Evolutionary conservation across 1,140 invertebrate species (phyloP).

Genomic region (Lutraria rhynchaena): DNA sequence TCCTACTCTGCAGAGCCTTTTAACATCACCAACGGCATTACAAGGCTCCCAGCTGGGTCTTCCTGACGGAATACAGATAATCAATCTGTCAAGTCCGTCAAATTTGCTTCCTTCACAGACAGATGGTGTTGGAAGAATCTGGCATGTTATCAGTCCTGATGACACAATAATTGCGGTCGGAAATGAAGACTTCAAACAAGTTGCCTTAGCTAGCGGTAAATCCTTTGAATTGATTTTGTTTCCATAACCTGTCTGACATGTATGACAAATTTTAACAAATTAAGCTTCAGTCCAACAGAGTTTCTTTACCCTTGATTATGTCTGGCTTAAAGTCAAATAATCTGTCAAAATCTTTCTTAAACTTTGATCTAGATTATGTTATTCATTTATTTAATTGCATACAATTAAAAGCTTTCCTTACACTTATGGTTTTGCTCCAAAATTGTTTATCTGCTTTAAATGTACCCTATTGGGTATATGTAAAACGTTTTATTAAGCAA

Average conservation of each 20-base stretch:
- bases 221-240: no score
- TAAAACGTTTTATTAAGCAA: no score
- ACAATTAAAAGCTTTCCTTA: no score
- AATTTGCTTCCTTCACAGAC: conserved; percentile 63
- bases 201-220: neutral
- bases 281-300: neutral
- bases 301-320: neutral
- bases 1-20: conserved; percentile 74
- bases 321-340: no score
- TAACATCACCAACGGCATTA: conserved; percentile 70
- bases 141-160: conserved; percentile 71
- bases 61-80: conserved; percentile 76
- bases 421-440: no score
- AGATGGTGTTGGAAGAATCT: conserved; percentile 65
- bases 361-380: no score
- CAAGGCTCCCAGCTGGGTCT: conserved; percentile 61
- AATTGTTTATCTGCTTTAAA: no score
- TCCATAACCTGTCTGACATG: neutral
- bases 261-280: neutral
- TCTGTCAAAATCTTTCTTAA: no score
- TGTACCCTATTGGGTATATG: no score
- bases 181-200: conserved; percentile 53
- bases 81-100: conserved; percentile 69
- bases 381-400: no score
- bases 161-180: conserved; percentile 74